Conservation (phyloP, 2,113 vertebrate genomes). For the Hyla sarda region DNA sequence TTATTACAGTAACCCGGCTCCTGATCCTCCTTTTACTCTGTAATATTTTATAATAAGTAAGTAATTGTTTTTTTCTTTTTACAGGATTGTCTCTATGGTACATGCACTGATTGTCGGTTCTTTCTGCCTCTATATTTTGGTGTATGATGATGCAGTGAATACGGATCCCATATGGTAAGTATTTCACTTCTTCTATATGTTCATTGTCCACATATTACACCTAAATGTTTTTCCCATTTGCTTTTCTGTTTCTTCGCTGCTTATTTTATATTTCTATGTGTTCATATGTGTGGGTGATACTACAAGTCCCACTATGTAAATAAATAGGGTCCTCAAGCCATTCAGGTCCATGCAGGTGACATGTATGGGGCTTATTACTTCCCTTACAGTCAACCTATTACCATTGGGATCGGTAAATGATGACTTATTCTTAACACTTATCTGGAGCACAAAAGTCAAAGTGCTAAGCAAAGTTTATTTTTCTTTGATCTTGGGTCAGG, state of each 20-base stretch:
- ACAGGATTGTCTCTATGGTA: constrained; percentile 76
- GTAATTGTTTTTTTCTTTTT: neutral
- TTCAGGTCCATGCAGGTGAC: neutral
- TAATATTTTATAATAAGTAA: too few species aligned
- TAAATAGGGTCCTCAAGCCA: too few species aligned
- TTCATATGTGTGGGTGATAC: neutral
- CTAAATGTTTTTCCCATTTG: neutral
- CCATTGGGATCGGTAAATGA: neutral
- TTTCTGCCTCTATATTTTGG: constrained; percentile 81
- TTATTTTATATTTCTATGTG: neutral
- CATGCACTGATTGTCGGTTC: constrained; percentile 78
- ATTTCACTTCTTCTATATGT: neutral
- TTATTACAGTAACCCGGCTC: too few species aligned
- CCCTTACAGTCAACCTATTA: neutral
- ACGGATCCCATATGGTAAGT: constrained; percentile 81
- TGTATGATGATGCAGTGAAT: constrained; percentile 77
- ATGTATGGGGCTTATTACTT: neutral
- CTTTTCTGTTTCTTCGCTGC: neutral
- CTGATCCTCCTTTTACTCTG: too few species aligned
- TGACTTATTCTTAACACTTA: neutral
- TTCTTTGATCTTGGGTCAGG: neutral
- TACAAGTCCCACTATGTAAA: neutral
- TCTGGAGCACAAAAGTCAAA: neutral
- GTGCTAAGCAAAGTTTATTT: neutral
- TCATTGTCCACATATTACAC: neutral